These are phyloP conservation scores for Odontophorus gujanensis DNA, from an alignment of 2,113 vertebrate species.

Conservation along the genomic window DNA sequence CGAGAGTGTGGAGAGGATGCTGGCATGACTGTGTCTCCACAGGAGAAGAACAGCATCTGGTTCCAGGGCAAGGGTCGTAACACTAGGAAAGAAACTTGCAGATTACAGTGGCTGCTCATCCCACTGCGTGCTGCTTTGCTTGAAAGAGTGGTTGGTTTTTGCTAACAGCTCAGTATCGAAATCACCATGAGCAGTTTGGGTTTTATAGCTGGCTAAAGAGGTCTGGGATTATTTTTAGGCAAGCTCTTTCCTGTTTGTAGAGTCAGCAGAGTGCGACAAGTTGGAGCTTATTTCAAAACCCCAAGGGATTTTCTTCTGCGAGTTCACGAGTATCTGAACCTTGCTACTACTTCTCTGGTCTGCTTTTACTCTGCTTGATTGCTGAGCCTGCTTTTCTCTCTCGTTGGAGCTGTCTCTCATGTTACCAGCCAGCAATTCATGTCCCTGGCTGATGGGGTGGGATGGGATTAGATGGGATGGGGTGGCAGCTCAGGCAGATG, in stretches of 20 bases:
- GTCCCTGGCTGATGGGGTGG: background rate
- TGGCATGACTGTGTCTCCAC: background rate
- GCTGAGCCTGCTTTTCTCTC: background rate
- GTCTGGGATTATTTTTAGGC: background rate
- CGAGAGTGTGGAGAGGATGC: background rate
- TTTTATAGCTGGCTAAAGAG: background rate
- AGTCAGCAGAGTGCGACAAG: background rate
- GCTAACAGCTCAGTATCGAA: rapidly evolving
- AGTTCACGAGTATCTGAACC: background rate
- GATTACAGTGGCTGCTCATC: background rate
- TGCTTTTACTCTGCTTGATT: background rate
- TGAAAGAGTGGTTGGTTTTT: background rate
- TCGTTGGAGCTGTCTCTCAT: rapidly evolving
- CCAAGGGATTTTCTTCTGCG: background rate
- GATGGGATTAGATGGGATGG: background rate
- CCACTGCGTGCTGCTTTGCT: background rate
- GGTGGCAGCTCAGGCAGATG: background rate
- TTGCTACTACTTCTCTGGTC: background rate
- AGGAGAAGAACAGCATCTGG: background rate
- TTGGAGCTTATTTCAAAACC: background rate
- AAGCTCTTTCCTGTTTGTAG: background rate
- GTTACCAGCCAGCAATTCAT: background rate
- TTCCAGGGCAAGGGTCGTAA: background rate
- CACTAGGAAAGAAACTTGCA: background rate
- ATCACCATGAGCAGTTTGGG: rapidly evolving